Evolutionary conservation across 2,113 vertebrate genomes (phyloP).

Genomic region (Apaloderma vittatum): DNA sequence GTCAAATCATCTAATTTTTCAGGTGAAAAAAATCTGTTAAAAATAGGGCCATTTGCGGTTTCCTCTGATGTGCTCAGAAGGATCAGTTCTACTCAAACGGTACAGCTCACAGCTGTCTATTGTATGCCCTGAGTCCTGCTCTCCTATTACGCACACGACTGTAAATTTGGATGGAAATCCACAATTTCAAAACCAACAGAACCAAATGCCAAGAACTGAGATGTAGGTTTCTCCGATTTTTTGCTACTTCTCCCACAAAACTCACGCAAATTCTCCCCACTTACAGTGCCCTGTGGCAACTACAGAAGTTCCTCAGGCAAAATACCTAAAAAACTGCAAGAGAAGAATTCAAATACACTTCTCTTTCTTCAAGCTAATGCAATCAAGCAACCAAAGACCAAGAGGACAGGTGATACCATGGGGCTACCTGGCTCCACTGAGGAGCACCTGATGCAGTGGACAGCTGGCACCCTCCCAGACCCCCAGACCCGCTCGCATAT

Average conservation of each 20-base stretch:
- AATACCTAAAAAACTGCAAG: not conserved
- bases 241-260: not conserved
- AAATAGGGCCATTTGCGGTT: not conserved
- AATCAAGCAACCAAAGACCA: not conserved
- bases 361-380: not conserved
- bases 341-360: not conserved
- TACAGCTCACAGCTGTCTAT: not conserved
- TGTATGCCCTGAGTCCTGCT: rapidly evolving
- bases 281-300: not conserved
- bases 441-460: rapidly evolving
- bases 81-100: not conserved
- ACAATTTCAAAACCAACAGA: not conserved
- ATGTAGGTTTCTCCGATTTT: not conserved
- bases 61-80: not conserved
- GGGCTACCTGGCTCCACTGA: rapidly evolving
- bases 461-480: rapidly evolving
- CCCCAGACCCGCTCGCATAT: not conserved
- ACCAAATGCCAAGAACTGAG: rapidly evolving
- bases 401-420: rapidly evolving
- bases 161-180: not conserved
- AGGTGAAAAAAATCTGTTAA: not conserved
- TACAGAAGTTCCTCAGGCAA: not conserved
- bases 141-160: not conserved
- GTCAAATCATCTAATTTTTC: not conserved
- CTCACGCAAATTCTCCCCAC: not conserved